These are phyloP conservation scores for Cochlearius cochlearius DNA, from an alignment of 2,113 vertebrate species.

Conservation along the genomic window DNA sequence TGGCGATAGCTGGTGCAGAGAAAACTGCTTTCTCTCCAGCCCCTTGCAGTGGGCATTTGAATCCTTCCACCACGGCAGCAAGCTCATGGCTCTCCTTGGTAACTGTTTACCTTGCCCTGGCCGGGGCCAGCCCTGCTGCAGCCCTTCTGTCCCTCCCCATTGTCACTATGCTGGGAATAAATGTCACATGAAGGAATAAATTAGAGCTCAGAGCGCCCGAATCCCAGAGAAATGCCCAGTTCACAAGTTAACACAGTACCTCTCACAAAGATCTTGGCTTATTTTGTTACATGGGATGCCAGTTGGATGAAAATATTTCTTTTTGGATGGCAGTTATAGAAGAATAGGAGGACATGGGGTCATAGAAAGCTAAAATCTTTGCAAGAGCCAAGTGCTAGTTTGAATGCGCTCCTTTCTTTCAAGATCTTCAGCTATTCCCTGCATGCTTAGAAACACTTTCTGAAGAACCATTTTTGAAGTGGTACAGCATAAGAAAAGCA, in stretches of 20 bases:
- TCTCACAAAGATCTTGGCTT: constrained; percentile 5
- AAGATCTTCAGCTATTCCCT: constrained; percentile 7
- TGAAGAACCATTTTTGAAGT: constrained; percentile 22
- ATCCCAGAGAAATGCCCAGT: background rate
- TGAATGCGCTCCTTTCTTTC: constrained; percentile 29
- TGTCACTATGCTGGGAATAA: background rate
- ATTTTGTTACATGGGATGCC: background rate
- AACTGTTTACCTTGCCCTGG: background rate
- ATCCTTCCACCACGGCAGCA: background rate
- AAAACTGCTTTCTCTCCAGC: background rate
- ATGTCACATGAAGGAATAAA: background rate
- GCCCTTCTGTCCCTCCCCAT: background rate
- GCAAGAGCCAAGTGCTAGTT: constrained; percentile 19
- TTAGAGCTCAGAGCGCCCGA: background rate
- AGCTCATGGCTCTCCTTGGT: background rate
- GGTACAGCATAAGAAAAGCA: constrained; percentile 1
- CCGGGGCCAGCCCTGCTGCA: background rate
- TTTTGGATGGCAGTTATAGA: background rate
- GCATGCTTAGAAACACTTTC: constrained; percentile 23
- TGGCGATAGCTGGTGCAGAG: background rate
- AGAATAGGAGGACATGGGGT: background rate
- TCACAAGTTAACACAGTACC: background rate
- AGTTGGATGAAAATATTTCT: constrained; percentile 33
- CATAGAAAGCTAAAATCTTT: constrained; percentile 6
- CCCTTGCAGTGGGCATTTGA: background rate